Evolutionary conservation across 2,888 invertebrate genomes (phyloP), one percentile per base, ranked within the genome.

Genomic region (Elmis aenea): DNA sequence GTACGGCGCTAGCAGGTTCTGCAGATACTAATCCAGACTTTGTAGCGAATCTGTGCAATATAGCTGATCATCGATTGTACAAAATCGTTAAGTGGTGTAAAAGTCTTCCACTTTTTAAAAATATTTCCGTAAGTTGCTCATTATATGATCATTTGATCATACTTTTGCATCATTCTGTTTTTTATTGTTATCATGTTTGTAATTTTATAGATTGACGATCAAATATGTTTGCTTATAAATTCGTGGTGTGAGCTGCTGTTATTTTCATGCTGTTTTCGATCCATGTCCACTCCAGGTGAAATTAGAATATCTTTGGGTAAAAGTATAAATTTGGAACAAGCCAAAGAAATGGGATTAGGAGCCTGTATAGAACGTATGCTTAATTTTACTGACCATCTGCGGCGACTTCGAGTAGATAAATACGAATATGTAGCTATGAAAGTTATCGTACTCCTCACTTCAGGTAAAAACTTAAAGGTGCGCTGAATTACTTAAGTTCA

Each of bases 71-170:
- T 67, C 76, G 95, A 27, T 77, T 96, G 10, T 96, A 95, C 67
- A 93, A 95, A 73, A 93, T 96, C 53, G 96, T 96, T 45, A 93
- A 95, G 65, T 96, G 96, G 96, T 95, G 95, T 73, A 91, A 96
- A 67, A 94, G 93, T 67, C 71, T 96, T 64, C 95, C 96, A 9
- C 78, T 96, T 13, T 96, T 96, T 66, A 92, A 94, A 66, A 91
- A 93, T 69, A 94, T 96, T 56, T 90, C 92, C 58, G 91, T 91
- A 59, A 75, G 79, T 69, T 5, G 5, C 13, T 9, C 39, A 5
- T 15, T 12, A 9, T 31, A 14, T 16, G 31, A n/a, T 22, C n/a
- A 15, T 15, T 35, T 13, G n/a, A n/a, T n/a, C n/a, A n/a, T 9
- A 25, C 6, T 33, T 15, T 10, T 18, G 6, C 9, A 3, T 26